Conservation (phyloP, 2,888 invertebrate genomes). For the Hypselothyrea guttata region DNA sequence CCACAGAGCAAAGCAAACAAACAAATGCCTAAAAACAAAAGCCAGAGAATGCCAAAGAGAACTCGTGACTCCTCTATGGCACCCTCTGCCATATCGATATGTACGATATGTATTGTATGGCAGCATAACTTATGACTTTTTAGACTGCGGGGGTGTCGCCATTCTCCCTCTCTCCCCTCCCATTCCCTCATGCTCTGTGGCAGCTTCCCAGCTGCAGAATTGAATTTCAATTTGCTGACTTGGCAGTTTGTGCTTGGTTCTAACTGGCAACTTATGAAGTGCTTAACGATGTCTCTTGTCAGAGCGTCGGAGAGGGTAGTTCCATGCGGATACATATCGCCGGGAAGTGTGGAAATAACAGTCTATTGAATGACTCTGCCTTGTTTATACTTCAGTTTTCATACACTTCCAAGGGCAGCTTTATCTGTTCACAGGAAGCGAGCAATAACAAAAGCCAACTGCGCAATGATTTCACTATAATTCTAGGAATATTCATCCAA, state of each 20-base stretch:
- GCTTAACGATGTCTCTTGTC: conserved; percentile 7
- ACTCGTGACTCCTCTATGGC: not conserved
- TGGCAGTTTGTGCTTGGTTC: conserved; percentile 21
- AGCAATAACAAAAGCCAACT: no score
- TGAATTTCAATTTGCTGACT: conserved; percentile 62
- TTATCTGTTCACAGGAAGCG: not conserved
- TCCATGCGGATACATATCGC: conserved; percentile 2
- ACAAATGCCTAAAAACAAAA: conserved; percentile 32
- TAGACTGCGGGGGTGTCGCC: conserved; percentile 29
- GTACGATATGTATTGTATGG: conserved; percentile 17
- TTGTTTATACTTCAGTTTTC: conserved; percentile 14
- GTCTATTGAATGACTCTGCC: conserved; percentile 17
- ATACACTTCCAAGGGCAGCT: conserved; percentile 12
- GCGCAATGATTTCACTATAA: no score
- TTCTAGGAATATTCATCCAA: no score
- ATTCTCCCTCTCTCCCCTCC: conserved; percentile 23
- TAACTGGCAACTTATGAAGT: conserved; percentile 3
- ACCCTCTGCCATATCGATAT: conserved; percentile 49
- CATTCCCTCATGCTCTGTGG: conserved; percentile 1
- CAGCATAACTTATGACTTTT: conserved; percentile 49
- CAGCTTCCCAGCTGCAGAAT: conserved; percentile 31
- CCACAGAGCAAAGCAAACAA: conserved; percentile 14
- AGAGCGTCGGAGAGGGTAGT: conserved; percentile 11
- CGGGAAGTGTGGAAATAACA: conserved; percentile 6
- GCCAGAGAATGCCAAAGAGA: conserved; percentile 24